A percentile compares a stretch with the other conserved stretches of the same genome.
Evolutionary conservation across 2,797 vertebrate species (phyloP).

Genomic region (Tolypeutes matacus): DNA sequence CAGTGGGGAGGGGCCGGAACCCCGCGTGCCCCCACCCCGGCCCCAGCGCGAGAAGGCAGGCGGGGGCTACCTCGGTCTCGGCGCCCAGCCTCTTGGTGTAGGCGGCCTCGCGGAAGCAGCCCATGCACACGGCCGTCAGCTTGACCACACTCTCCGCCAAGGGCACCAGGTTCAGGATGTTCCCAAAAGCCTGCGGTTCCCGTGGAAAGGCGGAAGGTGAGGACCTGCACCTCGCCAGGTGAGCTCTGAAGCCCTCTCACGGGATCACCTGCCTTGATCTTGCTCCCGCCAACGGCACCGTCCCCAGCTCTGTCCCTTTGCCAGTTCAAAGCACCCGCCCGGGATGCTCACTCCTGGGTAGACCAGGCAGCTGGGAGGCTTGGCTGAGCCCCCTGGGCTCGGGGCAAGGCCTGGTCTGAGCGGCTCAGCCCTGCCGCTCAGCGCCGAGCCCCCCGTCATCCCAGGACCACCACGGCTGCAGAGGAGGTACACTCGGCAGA

Average conservation of each 20-base stretch:
- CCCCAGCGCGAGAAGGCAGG: background rate
- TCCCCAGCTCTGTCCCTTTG: background rate
- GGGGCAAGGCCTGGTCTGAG: background rate
- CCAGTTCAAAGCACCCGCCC: background rate
- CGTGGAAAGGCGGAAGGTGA: rapidly evolving
- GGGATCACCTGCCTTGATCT: background rate
- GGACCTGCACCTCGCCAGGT: rapidly evolving
- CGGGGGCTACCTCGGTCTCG: slow-evolving; percentile 93
- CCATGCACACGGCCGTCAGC: slow-evolving; percentile 97
- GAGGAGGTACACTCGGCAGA: background rate
- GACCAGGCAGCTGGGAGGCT: background rate
- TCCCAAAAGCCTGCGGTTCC: slow-evolving; percentile 93
- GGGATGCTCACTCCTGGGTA: background rate
- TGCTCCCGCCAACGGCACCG: no score
- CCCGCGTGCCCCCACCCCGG: rapidly evolving
- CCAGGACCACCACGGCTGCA: rapidly evolving
- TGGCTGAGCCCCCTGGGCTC: background rate
- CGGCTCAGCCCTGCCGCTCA: rapidly evolving
- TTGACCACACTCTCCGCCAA: slow-evolving; percentile 98
- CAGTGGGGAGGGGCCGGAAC: background rate
- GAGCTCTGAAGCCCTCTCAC: background rate
- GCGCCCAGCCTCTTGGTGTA: slow-evolving; percentile 97
- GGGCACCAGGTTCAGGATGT: slow-evolving; percentile 95
- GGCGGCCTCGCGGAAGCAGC: slow-evolving; percentile 96
- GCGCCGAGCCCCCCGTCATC: background rate